Evolutionary conservation across 30 jellyfish, hydroid and myxozoan genomes (phyloP), one percentile per base, ranked within the genome.

Genomic region (Mastigias papua): DNA sequence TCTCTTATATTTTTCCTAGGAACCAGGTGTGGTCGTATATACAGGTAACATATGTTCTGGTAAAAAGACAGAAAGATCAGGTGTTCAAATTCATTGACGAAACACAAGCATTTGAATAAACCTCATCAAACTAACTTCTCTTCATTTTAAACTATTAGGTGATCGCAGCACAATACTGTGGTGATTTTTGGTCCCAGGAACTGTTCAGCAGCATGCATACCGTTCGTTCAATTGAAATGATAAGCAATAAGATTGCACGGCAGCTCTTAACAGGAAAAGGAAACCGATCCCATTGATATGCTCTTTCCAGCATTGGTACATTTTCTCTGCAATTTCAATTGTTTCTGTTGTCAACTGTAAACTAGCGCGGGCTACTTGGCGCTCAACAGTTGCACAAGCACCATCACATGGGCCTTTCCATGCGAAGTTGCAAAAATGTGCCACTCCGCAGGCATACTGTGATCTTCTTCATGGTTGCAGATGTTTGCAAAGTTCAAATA

Each of bases 31-130:
- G 37, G 66, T 84, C 80, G 46, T 42, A 57, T 48, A 84, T 54
- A 46, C 93, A 84, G 89, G 93, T 81, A 25, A 84, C 77, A 72
- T 68, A 82, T 51, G 51, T 69, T 85, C 89, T 49, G 93, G 93
- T 22, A 25, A 15, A 33, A 31, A 70, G 34, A 30, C 62, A 9
- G 93, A 46, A 34, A 37, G 68, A 57, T 84, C 54, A 73, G 34
- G 54, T 17, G 77, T 13, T 64, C n/a, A 49, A n/a, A 51, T 33
- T 34, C 51, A 23, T 35, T 30, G 86, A 34, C 8, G 86, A 62
- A 33, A 26, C 42, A 31, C 29, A 27, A 69, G 65, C 86, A 81
- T 37, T 66, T 26, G 73, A 27, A 71, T 29, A 81, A 64, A 25
- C 42, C 67, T 69, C 79, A 69, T 46, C 60, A 65, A 65, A 65